Conservation (phyloP, 2,888 invertebrate genomes). For the Heteromyza rotundicornis region DNA sequence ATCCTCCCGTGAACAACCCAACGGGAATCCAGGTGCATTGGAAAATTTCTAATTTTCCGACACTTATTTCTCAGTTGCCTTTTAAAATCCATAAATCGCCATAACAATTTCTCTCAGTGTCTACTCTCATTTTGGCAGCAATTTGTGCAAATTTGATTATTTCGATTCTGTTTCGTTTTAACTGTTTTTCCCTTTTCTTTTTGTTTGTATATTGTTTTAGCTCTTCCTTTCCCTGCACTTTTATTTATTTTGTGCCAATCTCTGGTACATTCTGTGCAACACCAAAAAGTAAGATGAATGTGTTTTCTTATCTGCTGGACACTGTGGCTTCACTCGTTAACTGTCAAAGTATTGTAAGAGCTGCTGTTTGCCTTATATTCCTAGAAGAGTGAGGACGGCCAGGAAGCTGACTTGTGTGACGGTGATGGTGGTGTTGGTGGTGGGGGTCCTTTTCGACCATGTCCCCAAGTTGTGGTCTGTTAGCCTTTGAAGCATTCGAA, state of each 20-base stretch:
- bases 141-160: conserved; percentile 28
- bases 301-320: conserved; percentile 48
- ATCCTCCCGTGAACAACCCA: no score
- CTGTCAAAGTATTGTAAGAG: conserved; percentile 36
- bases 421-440: neutral
- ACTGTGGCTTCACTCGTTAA: conserved; percentile 33
- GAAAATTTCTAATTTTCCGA: no score
- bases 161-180: neutral
- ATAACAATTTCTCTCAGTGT: conserved; percentile 16
- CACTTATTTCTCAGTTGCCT: no score
- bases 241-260: neutral
- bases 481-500: no score
- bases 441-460: no score
- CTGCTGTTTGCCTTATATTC: neutral
- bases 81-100: no score
- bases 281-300: conserved; percentile 45
- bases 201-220: neutral
- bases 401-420: neutral
- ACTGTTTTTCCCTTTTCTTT: neutral
- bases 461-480: no score
- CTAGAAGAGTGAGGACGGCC: no score
- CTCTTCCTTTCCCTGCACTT: neutral
- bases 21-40: no score
- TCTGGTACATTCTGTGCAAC: neutral
- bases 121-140: conserved; percentile 19